phyloP scores from a whole-genome alignment of 2,797 vertebrate species.

The Chaunax sp. region DNA sequence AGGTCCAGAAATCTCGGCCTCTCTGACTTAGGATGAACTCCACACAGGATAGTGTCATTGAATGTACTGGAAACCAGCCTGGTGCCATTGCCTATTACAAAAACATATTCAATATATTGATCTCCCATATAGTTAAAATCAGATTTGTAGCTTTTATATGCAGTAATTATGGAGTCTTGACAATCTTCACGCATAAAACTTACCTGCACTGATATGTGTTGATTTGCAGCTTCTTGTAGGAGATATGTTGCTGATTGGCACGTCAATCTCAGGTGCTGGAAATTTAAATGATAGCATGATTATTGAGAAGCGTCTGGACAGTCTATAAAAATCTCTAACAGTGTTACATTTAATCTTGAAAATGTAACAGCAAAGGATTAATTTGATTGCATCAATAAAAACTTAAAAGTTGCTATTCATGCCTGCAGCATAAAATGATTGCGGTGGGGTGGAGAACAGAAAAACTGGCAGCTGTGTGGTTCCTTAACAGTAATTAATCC shows the following conservation, averaged over 20 bases:
- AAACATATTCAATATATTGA: slow-evolving; percentile 20
- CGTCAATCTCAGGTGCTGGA: slow-evolving; percentile 38
- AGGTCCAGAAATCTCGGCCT: slow-evolving; percentile 81
- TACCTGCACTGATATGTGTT: slow-evolving; percentile 33
- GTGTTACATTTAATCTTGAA: not conserved
- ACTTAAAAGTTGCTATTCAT: not conserved
- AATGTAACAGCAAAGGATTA: not conserved
- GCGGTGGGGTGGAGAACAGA: not conserved
- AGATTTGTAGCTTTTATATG: not conserved
- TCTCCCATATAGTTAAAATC: too few relatives aligned
- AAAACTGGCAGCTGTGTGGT: slow-evolving; percentile 10
- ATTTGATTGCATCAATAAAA: not conserved
- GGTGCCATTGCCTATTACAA: slow-evolving; percentile 65
- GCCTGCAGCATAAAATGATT: not conserved
- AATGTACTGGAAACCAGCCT: slow-evolving; percentile 70
- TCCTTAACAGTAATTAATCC: slow-evolving; percentile 22
- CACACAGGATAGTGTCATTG: slow-evolving; percentile 79
- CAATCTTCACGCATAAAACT: slow-evolving; percentile 8
- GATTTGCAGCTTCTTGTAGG: slow-evolving; percentile 37
- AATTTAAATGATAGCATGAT: slow-evolving; percentile 26
- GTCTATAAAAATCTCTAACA: not conserved
- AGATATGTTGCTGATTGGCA: slow-evolving; percentile 36
- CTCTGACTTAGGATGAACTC: slow-evolving; percentile 81
- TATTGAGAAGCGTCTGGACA: not conserved
- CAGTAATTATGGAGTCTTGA: not conserved